Base-by-base conservation (phyloP, 2,113 vertebrate species). In the Dunckerocampus dactyliophorus region DNA sequence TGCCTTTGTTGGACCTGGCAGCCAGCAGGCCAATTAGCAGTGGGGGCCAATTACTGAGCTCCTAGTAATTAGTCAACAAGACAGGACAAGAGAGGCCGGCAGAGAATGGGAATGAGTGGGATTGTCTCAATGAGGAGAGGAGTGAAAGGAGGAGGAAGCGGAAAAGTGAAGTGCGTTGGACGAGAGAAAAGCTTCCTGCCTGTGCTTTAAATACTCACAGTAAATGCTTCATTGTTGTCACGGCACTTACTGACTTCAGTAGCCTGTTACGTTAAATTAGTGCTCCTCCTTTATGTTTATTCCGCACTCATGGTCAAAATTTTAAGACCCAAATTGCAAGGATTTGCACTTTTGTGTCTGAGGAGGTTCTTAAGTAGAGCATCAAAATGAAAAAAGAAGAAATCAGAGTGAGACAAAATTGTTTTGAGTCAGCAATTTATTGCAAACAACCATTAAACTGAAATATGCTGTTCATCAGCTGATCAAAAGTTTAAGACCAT, bases 11-110 rank as follows among this genome's bases (percentile, higher is more conserved):
- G 76, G 77, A 71, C 74, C 82, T 77, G 78, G 83, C 81, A 85
- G 85, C 84, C 78, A 74, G 83, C 68, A 62, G 81, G 78, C 88
- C 87, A 90, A 88, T 90, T 92, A 91, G 87, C 73, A 68, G 78
- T 82, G 37, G 67, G 73, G 82, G 81, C 81, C 86, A 89, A 90
- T 89, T 88, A 86, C 79, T 69, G 72, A 79, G 79, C 79, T 81
- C 77, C 75, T 34, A 52, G 80, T 89, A 90, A 90, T 91, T 87
- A 89, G 87, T 71, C 47, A 71, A 83, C 79, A 89, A 82, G 77
- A 82, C 73, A 65, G 77, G 77, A 87, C 81, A 87, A 82, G 79
- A 81, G 79, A 87, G 51, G 62, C 53, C 63, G 70, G 45, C 57
- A 43, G 71, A 80, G 79, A 85, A 83, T 69, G 72, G 72, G 67